Percentiles rank a stretch among this genome's conserved stretches.
phyloP scores from a whole-genome alignment of 1,140 invertebrate genomes.

The Diploscapter pachys region DNA sequence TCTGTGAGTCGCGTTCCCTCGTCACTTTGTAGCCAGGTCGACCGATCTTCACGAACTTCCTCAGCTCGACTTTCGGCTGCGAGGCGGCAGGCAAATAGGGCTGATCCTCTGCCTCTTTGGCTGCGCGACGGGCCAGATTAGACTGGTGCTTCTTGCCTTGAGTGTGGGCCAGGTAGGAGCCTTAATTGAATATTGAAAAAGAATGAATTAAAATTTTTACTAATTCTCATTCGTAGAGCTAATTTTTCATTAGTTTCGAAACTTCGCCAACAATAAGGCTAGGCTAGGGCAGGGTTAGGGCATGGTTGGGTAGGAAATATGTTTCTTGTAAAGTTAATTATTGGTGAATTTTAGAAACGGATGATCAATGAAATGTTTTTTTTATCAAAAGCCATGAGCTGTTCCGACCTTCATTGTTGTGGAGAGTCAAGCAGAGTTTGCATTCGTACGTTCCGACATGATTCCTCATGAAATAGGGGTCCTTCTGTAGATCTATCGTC shows the following conservation, averaged over 20 bases:
- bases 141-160: constrained; percentile 99
- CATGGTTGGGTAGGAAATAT: no score
- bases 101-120: constrained; percentile 92
- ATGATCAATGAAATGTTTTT: no score
- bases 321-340: no score
- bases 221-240: background rate
- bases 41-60: constrained; percentile 99
- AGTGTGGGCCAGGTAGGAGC: constrained; percentile 94
- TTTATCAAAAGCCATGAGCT: no score
- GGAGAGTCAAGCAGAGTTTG: constrained; percentile 94
- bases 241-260: background rate
- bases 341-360: no score
- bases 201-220: background rate
- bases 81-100: constrained; percentile 70
- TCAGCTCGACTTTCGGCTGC: constrained; percentile 61
- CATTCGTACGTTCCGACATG: constrained; percentile 98
- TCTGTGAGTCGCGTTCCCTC: constrained; percentile 91
- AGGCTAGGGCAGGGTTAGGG: no score
- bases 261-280: no score
- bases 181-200: constrained; percentile 9
- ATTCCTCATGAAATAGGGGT: constrained; percentile 99
- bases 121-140: constrained; percentile 91
- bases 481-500: constrained; percentile 96
- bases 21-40: constrained; percentile 95
- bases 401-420: constrained; percentile 87